Evolutionary conservation across 1,140 invertebrate species (phyloP).

Genomic region (Dreissena rostriformis): DNA sequence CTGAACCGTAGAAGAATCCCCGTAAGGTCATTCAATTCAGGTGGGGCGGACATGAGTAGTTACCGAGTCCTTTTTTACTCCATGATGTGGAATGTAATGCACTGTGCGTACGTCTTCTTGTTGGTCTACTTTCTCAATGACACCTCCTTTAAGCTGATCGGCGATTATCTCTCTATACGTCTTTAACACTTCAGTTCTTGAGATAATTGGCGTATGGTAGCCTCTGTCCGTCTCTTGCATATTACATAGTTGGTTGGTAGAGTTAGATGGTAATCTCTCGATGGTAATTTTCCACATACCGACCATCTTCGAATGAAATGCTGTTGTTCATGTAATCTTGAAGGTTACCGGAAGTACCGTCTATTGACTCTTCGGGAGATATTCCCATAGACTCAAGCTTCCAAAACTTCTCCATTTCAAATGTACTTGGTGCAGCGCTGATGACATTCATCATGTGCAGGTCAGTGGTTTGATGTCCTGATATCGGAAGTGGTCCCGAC

Average conservation of each 20-base stretch:
- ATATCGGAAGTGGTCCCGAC: not conserved
- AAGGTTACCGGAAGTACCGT: constrained; percentile 2
- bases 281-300: constrained; percentile 18
- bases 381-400: constrained; percentile 26
- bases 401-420: constrained; percentile 2
- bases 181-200: constrained; percentile 3
- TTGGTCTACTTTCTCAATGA: constrained; percentile 13
- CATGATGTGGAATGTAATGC: constrained; percentile 37
- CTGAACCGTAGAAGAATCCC: constrained; percentile 18
- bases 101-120: not conserved
- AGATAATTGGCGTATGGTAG: not conserved
- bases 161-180: constrained; percentile 22
- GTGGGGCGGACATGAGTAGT: not conserved
- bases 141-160: constrained; percentile 1
- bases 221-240: constrained; percentile 1
- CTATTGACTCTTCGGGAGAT: not conserved
- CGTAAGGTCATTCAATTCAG: not conserved
- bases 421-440: not conserved
- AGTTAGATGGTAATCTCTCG: constrained; percentile 22
- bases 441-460: constrained; percentile 13
- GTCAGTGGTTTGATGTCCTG: not conserved
- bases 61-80: constrained; percentile 31
- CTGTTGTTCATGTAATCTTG: not conserved
- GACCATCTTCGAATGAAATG: constrained; percentile 15
- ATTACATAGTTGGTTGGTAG: constrained; percentile 29